Evolutionary conservation across 2,113 vertebrate genomes (phyloP).

Genomic region (Galeopterus variegatus): DNA sequence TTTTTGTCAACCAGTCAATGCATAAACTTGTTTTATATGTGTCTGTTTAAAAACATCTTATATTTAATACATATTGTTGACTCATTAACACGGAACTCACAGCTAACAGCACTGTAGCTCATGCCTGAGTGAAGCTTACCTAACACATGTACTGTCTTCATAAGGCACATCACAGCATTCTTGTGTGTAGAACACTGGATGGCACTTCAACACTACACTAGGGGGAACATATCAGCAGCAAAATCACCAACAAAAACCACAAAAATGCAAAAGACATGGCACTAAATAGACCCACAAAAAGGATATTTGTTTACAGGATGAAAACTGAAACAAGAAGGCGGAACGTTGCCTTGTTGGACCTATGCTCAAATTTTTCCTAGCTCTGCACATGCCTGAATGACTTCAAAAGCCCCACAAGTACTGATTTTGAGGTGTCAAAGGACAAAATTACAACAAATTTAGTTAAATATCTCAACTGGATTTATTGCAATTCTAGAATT

Average conservation of each 20-base stretch:
- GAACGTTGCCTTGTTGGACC: too few species aligned
- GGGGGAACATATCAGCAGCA: not conserved
- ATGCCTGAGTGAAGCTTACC: too few species aligned
- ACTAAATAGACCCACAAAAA: too few species aligned
- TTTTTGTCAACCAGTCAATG: not conserved
- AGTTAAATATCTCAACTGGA: too few species aligned
- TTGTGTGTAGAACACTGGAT: not conserved
- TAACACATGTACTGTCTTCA: not conserved
- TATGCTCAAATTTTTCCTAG: not conserved
- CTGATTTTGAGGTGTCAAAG: not conserved
- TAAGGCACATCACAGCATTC: too few species aligned
- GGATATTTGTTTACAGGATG: too few species aligned
- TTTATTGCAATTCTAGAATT: too few species aligned
- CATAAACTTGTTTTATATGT: not conserved
- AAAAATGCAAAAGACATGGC: not conserved
- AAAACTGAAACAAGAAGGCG: too few species aligned
- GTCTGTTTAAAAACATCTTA: not conserved
- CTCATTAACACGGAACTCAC: not conserved
- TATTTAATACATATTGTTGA: not conserved
- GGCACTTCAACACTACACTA: not conserved
- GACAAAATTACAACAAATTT: too few species aligned
- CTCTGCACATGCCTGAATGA: not conserved
- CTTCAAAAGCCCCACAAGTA: not conserved
- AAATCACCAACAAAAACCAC: not conserved
- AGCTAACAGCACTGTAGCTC: too few species aligned